A percentile compares a stretch with the other conserved stretches of the same genome.
These are phyloP conservation scores for Branchipolynoe longqiensis DNA, from an alignment of 2,888 invertebrate genomes.

Conservation along the genomic window DNA sequence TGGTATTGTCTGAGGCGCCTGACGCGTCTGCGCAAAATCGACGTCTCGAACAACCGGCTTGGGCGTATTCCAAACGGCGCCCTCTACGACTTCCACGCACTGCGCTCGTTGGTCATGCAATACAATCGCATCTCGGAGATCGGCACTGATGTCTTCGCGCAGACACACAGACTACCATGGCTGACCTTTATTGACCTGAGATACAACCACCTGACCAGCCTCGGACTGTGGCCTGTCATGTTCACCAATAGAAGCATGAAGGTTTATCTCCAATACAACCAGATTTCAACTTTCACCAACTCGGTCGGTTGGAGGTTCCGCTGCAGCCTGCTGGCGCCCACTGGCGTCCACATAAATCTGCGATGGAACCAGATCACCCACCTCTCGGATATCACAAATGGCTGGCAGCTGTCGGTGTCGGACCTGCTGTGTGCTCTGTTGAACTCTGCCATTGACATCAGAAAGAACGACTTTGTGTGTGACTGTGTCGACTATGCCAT, in stretches of 20 bases:
- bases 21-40: neutral
- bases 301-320: neutral
- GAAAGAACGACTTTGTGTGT: neutral
- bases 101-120: neutral
- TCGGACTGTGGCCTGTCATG: neutral
- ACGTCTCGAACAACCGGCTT: neutral
- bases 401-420: neutral
- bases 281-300: constrained; percentile 15
- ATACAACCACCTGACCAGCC: neutral
- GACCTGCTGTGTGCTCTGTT: neutral
- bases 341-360: neutral
- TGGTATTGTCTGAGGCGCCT: neutral
- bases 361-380: constrained; percentile 3
- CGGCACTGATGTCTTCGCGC: neutral
- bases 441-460: neutral
- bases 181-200: neutral
- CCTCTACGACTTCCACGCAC: neutral
- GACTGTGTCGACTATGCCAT: constrained; percentile 11
- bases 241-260: neutral
- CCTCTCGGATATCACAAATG: neutral
- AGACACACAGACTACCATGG: neutral
- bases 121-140: neutral
- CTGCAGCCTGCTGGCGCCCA: neutral
- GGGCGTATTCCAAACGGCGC: neutral
- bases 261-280: neutral